These are phyloP conservation scores for Eurosta solidaginis DNA, from an alignment of 1,140 invertebrate genomes.

Conservation along the genomic window DNA sequence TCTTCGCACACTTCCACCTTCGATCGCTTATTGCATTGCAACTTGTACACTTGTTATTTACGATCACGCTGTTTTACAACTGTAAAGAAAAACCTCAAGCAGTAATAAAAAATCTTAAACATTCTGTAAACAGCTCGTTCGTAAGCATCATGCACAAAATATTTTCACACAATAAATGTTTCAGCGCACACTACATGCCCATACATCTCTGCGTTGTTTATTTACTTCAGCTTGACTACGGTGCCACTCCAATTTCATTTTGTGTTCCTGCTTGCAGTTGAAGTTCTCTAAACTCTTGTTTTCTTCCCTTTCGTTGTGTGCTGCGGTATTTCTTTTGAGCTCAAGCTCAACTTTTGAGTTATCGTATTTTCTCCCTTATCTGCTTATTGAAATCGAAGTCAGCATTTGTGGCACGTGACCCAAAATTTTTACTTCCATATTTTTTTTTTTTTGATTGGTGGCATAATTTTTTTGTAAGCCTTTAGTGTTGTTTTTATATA, in stretches of 20 bases:
- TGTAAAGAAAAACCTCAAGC: neutral
- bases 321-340: no score
- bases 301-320: neutral
- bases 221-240: neutral
- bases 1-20: neutral
- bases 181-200: neutral
- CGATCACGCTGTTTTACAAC: neutral
- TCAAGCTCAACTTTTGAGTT: neutral
- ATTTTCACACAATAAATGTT: conserved; percentile 1
- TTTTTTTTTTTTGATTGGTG: neutral
- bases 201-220: neutral
- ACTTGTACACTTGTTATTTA: conserved; percentile 22
- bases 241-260: neutral
- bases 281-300: neutral
- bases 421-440: neutral
- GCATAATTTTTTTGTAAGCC: conserved; percentile 1
- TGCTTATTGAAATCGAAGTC: neutral
- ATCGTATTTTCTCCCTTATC: neutral
- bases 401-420: neutral
- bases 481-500: neutral
- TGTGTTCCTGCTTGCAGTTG: neutral
- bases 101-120: conserved; percentile 3
- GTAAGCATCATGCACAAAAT: neutral
- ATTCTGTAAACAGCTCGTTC: neutral
- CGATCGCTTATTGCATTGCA: neutral